Percentiles rank a stretch among this genome's conserved stretches.
Evolutionary conservation across 2,797 vertebrate species (phyloP).

Genomic region (Sebastes kiyomatsui): DNA sequence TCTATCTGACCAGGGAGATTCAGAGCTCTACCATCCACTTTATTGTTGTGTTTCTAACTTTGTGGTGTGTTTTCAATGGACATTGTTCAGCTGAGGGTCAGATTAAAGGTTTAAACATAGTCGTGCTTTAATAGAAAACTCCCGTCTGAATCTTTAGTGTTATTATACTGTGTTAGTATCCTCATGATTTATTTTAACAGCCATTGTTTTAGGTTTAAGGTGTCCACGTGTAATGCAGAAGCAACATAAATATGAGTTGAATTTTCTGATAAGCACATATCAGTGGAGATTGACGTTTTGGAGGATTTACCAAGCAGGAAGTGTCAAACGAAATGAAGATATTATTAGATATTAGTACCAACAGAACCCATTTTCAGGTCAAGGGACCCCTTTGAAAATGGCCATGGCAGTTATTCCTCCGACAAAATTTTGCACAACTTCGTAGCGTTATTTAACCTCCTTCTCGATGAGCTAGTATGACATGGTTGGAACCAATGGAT

Average conservation of each 20-base stretch:
- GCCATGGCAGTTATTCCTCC: no score
- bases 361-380: no score
- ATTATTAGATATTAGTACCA: no score
- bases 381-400: no score
- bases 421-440: no score
- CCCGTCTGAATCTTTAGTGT: neutral
- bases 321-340: no score
- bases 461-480: no score
- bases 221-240: neutral
- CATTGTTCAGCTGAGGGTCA: neutral
- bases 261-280: neutral
- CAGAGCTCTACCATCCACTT: neutral
- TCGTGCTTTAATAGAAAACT: neutral
- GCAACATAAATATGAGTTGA: neutral
- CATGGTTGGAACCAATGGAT: no score
- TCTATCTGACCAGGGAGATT: neutral
- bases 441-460: no score
- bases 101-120: neutral
- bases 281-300: no score
- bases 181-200: neutral
- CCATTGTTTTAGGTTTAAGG: neutral
- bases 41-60: constrained; percentile 3
- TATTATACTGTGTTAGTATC: neutral
- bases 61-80: constrained; percentile 5
- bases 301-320: no score